Evolutionary conservation across 2,888 invertebrate species (phyloP).

Genomic region (Scotopteryx bipunctaria): DNA sequence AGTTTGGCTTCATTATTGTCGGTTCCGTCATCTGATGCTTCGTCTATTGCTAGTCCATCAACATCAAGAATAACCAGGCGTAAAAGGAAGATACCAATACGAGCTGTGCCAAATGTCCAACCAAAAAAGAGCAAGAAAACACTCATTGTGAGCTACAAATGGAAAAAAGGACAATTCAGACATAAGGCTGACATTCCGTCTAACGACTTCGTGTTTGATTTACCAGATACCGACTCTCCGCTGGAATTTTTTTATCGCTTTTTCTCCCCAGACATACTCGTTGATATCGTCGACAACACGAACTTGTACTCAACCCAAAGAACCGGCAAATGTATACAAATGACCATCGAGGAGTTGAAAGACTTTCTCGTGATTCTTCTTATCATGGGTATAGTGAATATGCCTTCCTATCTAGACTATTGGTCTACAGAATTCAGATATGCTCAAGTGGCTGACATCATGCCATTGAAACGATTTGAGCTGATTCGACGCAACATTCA

Average conservation of each 20-base stretch:
- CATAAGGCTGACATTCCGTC: conserved; percentile 21
- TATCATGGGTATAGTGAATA: conserved; percentile 38
- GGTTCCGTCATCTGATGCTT: conserved; percentile 15
- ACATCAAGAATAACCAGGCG: conserved; percentile 22
- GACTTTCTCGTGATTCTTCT: conserved; percentile 41
- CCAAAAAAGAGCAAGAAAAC: not conserved
- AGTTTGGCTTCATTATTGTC: no score
- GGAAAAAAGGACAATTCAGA: conserved; percentile 5
- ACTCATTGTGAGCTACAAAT: not conserved
- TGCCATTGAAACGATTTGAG: conserved; percentile 32
- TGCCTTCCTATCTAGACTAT: no score
- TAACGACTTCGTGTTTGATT: no score
- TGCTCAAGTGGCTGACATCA: conserved; percentile 28
- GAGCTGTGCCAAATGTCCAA: not conserved
- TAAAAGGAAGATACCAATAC: not conserved
- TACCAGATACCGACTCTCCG: no score
- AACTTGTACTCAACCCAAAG: not conserved
- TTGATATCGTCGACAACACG: not conserved
- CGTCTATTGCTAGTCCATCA: conserved; percentile 13
- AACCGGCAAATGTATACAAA: conserved; percentile 35
- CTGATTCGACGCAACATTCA: conserved; percentile 30
- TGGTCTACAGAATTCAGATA: conserved; percentile 22
- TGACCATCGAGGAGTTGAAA: conserved; percentile 34
- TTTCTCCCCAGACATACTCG: not conserved
- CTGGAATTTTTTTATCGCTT: no score